Conservation (phyloP, 2,797 vertebrate genomes). For the Dipus sagitta region DNA sequence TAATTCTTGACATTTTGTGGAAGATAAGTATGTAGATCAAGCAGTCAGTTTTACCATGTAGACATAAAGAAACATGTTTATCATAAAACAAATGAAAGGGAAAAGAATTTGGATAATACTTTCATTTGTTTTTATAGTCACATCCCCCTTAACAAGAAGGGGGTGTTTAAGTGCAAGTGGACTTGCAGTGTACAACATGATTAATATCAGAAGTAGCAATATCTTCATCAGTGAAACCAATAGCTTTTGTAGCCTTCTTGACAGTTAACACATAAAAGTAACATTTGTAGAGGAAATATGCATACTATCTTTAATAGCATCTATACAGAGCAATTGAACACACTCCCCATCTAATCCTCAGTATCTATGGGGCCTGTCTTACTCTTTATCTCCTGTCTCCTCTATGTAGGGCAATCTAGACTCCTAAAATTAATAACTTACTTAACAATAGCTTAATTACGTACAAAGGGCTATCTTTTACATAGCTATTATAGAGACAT, state of each 20-base stretch:
- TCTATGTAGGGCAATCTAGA: background rate
- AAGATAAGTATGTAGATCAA: background rate
- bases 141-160: slow-evolving; percentile 9
- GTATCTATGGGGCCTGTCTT: background rate
- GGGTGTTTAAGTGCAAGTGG: slow-evolving; percentile 32
- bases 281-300: background rate
- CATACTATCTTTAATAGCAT: background rate
- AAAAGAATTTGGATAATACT: background rate
- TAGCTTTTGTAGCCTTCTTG: background rate
- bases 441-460: background rate
- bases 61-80: slow-evolving; percentile 39
- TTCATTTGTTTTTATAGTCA: slow-evolving; percentile 37
- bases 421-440: background rate
- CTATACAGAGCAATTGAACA: background rate
- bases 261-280: background rate
- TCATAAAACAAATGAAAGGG: background rate
- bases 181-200: slow-evolving; percentile 27
- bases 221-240: background rate
- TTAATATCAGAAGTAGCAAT: slow-evolving; percentile 59
- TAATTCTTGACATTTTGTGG: background rate
- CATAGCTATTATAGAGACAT: background rate
- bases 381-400: background rate
- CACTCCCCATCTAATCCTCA: background rate
- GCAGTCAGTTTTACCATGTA: background rate
- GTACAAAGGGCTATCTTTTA: background rate